Evolutionary conservation across 35 echinoderm and acorn worm genomes (phyloP), one percentile per base, ranked within the genome.

Genomic region (Apostichopus japonicus): DNA sequence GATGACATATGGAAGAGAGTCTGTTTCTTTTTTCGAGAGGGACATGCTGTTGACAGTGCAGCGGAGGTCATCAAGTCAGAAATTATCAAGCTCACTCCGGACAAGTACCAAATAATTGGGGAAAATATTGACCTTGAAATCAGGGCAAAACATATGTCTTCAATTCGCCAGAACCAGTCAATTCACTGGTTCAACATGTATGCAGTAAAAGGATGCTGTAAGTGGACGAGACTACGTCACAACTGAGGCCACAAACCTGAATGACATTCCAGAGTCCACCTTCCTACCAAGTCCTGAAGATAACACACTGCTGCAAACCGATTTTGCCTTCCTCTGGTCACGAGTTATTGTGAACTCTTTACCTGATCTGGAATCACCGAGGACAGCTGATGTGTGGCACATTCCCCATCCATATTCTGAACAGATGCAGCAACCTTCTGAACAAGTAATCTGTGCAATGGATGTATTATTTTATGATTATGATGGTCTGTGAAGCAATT

Each of bases 181-280:
- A 13, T 78, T 23, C 10, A 78, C 21, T 78, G 77, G 77, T 78
- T 78, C 4, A 78, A 33, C 77, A 78, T 78, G 77, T 78, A 78
- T 78, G 77, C 77, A 17, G 21, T 78, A 17, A 78, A n/a, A 23
- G 21, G 77, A 78, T 17, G 21, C 77, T 17, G 77, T 78, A 78
- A 78, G 21, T 78, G 77, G 77, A 13, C 11, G 21, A 23, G 77
- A 78, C 11, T 44, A 44, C 4, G 77, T 6, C 11, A 23, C 10
- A 16, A 22, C 10, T 16, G 76, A 16, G n/a, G 19, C 6, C 6
- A 6, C 75, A 77, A 77, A 77, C 6, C 75, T 77, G 6, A n/a
- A 6, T 77, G 75, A 77, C 19, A n/a, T 77, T 77, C 75, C 75
- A 77, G 6, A 9, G 6, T 6, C 6, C 6, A 77, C 6, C 6